Evolutionary conservation across 1,140 invertebrate species (phyloP), one percentile per base, ranked within the genome.

Genomic region (Dinothrombium tinctorium): DNA sequence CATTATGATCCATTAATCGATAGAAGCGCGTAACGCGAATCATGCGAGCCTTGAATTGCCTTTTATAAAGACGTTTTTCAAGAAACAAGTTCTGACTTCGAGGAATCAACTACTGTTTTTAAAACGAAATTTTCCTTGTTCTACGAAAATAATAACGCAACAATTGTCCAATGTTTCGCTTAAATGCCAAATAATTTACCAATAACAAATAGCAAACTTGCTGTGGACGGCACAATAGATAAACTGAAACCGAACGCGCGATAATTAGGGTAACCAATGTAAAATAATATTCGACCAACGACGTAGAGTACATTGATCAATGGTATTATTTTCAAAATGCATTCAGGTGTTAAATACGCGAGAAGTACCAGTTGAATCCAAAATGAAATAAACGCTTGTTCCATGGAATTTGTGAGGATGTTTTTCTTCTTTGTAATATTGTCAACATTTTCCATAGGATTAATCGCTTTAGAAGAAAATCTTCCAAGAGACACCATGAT

Each of bases 241-340:
- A n/a, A n/a, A n/a, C n/a, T n/a, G 4, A 43, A 37, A 12, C 43
- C 43, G 20, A 3, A 41, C 2, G 43, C 24, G 22, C 43, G 15
- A 15, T 33, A 40, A 26, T 33, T 39, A 1, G 37, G 43, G 20
- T 44, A 44, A 12, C 43, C 43, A 23, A 40, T 11, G 14, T 19
- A 44, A 24, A 44, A 44, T 2, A 29, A 2, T 3, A 44, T 20
- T 22, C 43, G 25, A 25, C 38, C 37, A 28, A 41, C 14, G 21
- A 41, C n/a, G 19, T 32, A 40, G 2, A 39, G 31, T 15, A 44
- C 8, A 24, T 44, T 44, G 3, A 41, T n/a, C 7, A 40, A 9
- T 4, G 43, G 43, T 20, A 44, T 44, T 2, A 44, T 17, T 21
- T 41, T 17, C 4, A 44, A 5, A n/a, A 26, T 20, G 12, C 19